These are phyloP conservation scores for Calcarius lapponicus DNA, from an alignment of 2,797 vertebrate genomes.

Conservation along the genomic window DNA sequence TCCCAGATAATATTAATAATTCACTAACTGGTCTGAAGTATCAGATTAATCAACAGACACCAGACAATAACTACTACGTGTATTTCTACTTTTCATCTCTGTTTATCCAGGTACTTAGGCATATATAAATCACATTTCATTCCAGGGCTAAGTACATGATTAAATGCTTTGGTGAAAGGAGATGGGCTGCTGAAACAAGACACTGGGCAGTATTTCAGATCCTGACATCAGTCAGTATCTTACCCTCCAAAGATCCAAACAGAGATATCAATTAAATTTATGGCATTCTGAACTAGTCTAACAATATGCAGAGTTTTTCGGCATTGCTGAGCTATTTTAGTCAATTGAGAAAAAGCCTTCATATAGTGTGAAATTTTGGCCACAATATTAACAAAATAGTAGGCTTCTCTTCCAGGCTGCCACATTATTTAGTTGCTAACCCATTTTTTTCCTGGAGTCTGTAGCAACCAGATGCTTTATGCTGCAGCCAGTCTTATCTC, in stretches of 20 bases:
- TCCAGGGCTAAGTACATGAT: neutral
- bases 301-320: neutral
- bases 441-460: neutral
- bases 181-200: neutral
- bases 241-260: neutral
- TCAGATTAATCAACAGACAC: neutral
- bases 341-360: neutral
- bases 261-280: neutral
- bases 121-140: neutral
- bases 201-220: neutral
- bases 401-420: neutral
- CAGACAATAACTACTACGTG: neutral
- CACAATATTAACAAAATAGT: neutral
- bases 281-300: neutral
- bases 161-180: conserved; percentile 7
- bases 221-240: neutral
- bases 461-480: neutral
- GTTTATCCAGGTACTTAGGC: neutral
- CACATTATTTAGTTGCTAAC: neutral
- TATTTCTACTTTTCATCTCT: neutral
- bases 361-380: neutral
- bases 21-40: neutral
- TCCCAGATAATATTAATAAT: neutral
- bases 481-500: neutral
- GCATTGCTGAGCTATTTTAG: neutral